These are phyloP conservation scores for Norana najaformis DNA, from an alignment of 2,888 invertebrate species.

Conservation along the genomic window DNA sequence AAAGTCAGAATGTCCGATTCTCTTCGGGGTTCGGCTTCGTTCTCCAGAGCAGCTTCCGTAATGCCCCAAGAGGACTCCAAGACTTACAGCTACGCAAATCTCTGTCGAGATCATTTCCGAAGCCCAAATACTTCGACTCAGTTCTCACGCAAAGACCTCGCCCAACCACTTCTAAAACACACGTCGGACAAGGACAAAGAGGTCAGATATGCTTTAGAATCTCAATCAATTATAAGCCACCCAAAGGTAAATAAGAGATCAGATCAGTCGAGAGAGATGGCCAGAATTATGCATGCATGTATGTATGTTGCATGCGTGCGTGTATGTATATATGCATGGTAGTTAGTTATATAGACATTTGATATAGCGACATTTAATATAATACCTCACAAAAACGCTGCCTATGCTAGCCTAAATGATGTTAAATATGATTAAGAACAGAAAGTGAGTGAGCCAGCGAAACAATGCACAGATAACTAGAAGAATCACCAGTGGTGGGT, in stretches of 20 bases:
- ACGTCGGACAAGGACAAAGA: neutral
- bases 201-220: neutral
- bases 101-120: conserved; percentile 15
- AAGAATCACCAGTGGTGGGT: too few species aligned
- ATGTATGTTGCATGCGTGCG: too few species aligned
- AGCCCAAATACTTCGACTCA: neutral
- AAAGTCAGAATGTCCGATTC: neutral
- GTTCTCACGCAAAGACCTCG: neutral
- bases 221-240: neutral
- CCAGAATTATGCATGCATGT: neutral
- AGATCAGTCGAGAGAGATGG: too few species aligned
- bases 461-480: too few species aligned
- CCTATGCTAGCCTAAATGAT: too few species aligned
- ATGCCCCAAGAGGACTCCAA: neutral
- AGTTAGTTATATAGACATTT: too few species aligned
- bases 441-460: too few species aligned
- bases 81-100: conserved; percentile 7
- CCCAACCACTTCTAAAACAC: neutral
- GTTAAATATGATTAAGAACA: too few species aligned
- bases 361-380: too few species aligned
- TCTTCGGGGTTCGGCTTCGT: neutral
- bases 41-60: neutral
- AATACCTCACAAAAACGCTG: too few species aligned
- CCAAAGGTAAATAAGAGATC: too few species aligned
- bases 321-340: too few species aligned